Evolutionary conservation across 2,888 invertebrate species (phyloP).

Genomic region (Dryobotodes eremita): DNA sequence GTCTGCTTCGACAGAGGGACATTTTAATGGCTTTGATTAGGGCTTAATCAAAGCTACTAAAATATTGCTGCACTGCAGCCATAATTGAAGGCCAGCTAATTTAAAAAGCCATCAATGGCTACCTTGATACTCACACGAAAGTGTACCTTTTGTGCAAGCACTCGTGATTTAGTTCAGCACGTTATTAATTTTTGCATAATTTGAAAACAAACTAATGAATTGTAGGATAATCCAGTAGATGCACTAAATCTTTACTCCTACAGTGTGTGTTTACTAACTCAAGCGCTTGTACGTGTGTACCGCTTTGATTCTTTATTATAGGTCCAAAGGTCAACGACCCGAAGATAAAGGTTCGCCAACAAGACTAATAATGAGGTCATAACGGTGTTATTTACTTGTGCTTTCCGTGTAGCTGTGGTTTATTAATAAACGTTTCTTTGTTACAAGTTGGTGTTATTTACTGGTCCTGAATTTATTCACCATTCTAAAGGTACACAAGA

Average conservation of each 20-base stretch:
- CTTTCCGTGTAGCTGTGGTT: conserved; percentile 34
- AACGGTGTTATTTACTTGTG: conserved; percentile 36
- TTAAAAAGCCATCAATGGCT: not conserved
- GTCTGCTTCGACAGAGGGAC: not conserved
- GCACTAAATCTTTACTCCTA: conserved; percentile 2
- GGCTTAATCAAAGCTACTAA: not conserved
- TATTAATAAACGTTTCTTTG: conserved; percentile 46
- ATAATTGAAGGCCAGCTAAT: not conserved
- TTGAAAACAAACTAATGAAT: not conserved
- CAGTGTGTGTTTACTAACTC: conserved; percentile 36
- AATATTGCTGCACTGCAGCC: not conserved
- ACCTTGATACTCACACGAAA: not conserved
- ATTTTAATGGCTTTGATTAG: not conserved
- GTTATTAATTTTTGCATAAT: not conserved
- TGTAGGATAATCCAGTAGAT: not conserved
- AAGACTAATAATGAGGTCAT: conserved; percentile 32
- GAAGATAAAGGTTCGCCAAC: conserved; percentile 47
- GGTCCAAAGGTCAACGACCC: conserved; percentile 45
- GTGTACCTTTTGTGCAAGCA: not conserved
- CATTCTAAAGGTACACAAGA: not conserved
- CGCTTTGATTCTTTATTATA: conserved; percentile 46
- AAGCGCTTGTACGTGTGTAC: conserved; percentile 29
- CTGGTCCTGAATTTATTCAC: conserved; percentile 14
- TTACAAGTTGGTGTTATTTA: conserved; percentile 33
- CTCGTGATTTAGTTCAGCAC: conserved; percentile 5